Base-by-base conservation (phyloP, 2,113 vertebrate genomes). In the Oxyura jamaicensis region DNA sequence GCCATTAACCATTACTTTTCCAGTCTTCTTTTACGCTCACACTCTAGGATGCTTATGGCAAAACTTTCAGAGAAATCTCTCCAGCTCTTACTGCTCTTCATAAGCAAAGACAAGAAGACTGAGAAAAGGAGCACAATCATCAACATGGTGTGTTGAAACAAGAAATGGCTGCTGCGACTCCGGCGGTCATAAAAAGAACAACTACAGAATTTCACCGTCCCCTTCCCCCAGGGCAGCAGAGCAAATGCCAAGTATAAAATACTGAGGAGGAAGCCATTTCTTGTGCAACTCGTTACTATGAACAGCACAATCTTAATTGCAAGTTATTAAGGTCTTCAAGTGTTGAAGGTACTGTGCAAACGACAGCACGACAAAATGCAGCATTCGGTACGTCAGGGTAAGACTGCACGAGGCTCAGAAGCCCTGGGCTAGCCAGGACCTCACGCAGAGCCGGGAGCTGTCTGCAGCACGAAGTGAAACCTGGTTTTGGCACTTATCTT, bases 1-100 rank as follows among this genome's bases (percentile, higher is more conserved):
- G 98, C 98, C 98, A 98, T 98, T 98, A 98, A 98, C 98, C 97
- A 95, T 98, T 98, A 98, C 98, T 98, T 98, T 98, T 98, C 98
- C 98, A 98, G 98, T 98, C 98, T 98, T 98, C 98, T 98, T 83
- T 98, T 97, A 97, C 5, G 85, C 88, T 98, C 95, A 96, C 97
- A 88, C 91, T 96, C 96, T 98, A 96, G 94, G 95, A 73, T 96
- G 93, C 92, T 97, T 97, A 97, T 93, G 97, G 96, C 96, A 98
- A 98, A 97, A 94, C 97, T 96, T 94, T 94, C 97, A 97, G 97
- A 98, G 97, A 98, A 97, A 98, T 94, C 94, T 98, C 98, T 98
- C 97, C 97, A 95, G 97, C 96, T 98, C 97, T 97, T 95, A 98
- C 63, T 62, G 93, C 16, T 97, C 97, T 97, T 97, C 97, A 96